Conservation (phyloP, 2,888 invertebrate species). For the Chrysolina oricalcia region DNA sequence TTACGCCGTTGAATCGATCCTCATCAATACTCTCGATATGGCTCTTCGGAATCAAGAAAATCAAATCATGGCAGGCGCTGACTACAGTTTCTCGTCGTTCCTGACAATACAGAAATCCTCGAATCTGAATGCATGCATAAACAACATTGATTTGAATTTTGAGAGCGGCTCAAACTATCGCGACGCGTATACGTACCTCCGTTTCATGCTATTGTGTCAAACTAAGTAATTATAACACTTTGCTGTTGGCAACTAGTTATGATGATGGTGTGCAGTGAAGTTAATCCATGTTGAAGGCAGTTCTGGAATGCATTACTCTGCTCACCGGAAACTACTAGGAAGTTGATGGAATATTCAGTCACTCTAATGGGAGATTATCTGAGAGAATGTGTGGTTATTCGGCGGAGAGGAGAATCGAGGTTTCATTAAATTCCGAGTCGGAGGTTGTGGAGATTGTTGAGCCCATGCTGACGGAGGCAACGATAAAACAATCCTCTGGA, state of each 20-base stretch:
- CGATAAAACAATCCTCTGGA: too few relatives aligned
- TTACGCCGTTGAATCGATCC: too few relatives aligned
- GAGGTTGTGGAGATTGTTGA: too few relatives aligned
- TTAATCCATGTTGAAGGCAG: constrained; percentile 34
- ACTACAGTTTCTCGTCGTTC: background rate
- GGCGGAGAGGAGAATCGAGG: too few relatives aligned
- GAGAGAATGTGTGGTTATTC: background rate
- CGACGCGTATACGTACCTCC: background rate
- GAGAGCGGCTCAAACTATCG: background rate
- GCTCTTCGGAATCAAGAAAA: background rate
- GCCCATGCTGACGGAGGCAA: too few relatives aligned
- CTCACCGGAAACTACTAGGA: constrained; percentile 9
- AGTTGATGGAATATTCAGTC: constrained; percentile 27
- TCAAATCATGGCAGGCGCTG: background rate
- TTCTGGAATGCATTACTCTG: constrained; percentile 20
- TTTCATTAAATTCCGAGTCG: too few relatives aligned
- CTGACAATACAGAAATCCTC: background rate
- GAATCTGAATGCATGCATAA: background rate
- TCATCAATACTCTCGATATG: background rate
- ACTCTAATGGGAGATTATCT: constrained; percentile 2
- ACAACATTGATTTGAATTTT: background rate
- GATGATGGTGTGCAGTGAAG: constrained; percentile 34
- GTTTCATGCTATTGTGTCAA: constrained; percentile 37
- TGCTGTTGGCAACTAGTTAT: constrained; percentile 34
- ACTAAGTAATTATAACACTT: constrained; percentile 45